phyloP scores from a whole-genome alignment of 2,888 invertebrate species.

The Stenchaetothrips biformis region DNA sequence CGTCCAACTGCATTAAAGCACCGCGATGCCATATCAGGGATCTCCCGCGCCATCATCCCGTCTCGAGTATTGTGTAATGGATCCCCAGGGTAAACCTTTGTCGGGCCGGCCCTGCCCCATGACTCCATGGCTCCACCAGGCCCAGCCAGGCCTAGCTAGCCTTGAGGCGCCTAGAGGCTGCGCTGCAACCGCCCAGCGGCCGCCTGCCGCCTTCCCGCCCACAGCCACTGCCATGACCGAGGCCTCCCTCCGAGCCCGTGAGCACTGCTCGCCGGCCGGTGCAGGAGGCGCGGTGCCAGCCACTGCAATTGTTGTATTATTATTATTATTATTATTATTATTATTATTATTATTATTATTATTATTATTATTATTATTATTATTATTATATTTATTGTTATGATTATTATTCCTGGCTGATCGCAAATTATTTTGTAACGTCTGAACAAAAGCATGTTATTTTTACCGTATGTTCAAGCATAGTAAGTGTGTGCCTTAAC shows the following conservation, averaged over 20 bases:
- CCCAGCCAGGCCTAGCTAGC: no score
- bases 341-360: constrained; percentile 16
- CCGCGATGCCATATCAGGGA: background rate
- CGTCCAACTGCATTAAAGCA: background rate
- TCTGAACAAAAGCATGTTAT: background rate
- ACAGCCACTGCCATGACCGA: constrained; percentile 1
- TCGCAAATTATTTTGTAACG: constrained; percentile 8
- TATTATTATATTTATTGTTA: constrained; percentile 6
- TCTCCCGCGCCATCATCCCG: background rate
- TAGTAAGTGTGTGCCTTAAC: background rate
- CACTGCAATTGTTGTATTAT: background rate
- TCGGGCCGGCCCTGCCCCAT: background rate
- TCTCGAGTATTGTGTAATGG: background rate
- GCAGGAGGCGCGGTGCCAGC: background rate
- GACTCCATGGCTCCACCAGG: no score
- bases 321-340: constrained; percentile 8
- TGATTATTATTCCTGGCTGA: background rate
- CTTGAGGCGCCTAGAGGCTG: background rate
- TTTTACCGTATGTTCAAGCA: background rate
- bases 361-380: constrained; percentile 12
- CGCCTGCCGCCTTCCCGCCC: constrained; percentile 9
- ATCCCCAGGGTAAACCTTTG: constrained; percentile 5
- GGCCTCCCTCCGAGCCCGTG: background rate
- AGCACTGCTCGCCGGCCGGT: background rate
- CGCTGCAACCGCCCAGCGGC: background rate